phyloP scores from a whole-genome alignment of 2,797 vertebrate species.

The Sebastes oblongus region DNA sequence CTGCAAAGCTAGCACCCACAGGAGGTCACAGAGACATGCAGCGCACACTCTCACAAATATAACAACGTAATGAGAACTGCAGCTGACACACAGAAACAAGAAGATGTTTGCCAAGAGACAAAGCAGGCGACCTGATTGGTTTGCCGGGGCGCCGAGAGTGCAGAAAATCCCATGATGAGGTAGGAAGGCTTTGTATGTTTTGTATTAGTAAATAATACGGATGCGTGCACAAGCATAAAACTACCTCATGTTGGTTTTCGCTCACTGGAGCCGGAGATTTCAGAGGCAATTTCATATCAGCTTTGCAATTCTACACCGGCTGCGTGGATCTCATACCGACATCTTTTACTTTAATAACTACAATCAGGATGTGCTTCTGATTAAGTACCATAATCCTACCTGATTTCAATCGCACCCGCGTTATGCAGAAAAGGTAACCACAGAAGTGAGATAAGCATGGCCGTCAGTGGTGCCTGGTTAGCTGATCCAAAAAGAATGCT shows the following conservation, averaged over 20 bases:
- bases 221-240: constrained; percentile 25
- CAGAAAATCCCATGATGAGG: constrained; percentile 17
- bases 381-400: constrained; percentile 34
- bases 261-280: neutral
- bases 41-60: constrained; percentile 1
- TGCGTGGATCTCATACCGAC: neutral
- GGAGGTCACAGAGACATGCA: constrained; percentile 7
- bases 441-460: constrained; percentile 25
- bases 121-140: constrained; percentile 6
- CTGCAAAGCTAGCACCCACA: neutral
- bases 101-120: constrained; percentile 17
- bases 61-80: constrained; percentile 19
- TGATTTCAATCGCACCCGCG: neutral
- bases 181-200: neutral
- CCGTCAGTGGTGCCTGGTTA: constrained; percentile 17
- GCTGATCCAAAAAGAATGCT: constrained; percentile 40
- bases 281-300: constrained; percentile 26
- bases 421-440: constrained; percentile 16
- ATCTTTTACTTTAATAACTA: constrained; percentile 24
- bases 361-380: neutral
- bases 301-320: neutral
- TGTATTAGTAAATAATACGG: constrained; percentile 19
- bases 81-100: constrained; percentile 9
- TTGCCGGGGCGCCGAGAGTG: neutral
- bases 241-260: neutral